Evolutionary conservation across 2,113 vertebrate species (phyloP).

Genomic region (Thoracochromis brauschi): DNA sequence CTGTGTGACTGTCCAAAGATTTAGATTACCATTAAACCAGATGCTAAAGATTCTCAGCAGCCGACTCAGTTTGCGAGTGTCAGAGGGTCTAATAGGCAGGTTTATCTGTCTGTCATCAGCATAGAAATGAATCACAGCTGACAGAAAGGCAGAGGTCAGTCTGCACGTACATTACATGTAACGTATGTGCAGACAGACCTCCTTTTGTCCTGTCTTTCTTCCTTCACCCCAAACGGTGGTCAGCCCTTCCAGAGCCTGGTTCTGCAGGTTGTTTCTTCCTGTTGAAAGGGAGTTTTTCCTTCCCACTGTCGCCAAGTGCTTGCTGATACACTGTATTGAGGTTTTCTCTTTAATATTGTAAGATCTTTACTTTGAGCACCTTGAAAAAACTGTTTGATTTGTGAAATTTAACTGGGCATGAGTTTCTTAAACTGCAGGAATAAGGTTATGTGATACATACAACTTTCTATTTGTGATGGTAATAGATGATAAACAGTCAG

Average conservation of each 20-base stretch:
- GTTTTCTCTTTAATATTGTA: fast-evolving
- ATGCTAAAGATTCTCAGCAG: neutral
- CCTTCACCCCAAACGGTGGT: fast-evolving
- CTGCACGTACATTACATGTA: neutral
- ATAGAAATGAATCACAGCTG: neutral
- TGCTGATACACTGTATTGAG: neutral
- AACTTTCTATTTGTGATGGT: neutral
- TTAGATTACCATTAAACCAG: fast-evolving
- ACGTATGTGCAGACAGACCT: neutral
- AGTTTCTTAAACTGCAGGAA: neutral
- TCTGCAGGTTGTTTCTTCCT: neutral
- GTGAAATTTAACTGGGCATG: neutral
- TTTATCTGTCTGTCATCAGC: neutral
- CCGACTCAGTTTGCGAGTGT: neutral
- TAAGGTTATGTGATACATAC: neutral
- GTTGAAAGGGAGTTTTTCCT: neutral
- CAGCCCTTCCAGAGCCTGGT: fast-evolving
- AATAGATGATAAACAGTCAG: neutral
- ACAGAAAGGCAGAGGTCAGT: neutral
- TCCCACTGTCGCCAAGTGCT: neutral
- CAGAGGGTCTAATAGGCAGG: neutral
- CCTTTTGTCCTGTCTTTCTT: neutral
- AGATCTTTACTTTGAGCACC: neutral
- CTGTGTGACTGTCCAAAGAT: fast-evolving
- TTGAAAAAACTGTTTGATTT: neutral